Evolutionary conservation across 2,888 invertebrate species (phyloP).

Genomic region (Hypsopygia costalis): DNA sequence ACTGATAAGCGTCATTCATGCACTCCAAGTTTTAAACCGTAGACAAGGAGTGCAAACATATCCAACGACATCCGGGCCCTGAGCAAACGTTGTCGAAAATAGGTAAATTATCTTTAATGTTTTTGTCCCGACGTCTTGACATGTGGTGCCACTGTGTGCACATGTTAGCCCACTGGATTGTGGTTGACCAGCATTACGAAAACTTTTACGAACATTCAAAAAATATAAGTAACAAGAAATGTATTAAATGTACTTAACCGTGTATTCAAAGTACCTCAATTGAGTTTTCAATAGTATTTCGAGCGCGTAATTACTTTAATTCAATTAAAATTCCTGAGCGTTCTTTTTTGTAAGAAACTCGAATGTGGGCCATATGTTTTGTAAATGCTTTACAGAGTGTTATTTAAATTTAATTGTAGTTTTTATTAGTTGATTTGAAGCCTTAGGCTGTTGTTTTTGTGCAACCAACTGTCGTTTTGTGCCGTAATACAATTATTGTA

Average conservation of each 20-base stretch:
- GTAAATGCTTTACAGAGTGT: conserved; percentile 8
- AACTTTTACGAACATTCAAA: background rate
- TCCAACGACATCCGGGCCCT: conserved; percentile 59
- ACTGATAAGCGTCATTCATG: conserved; percentile 64
- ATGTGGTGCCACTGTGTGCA: conserved; percentile 43
- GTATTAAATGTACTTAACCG: conserved; percentile 19
- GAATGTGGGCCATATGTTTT: conserved; percentile 21
- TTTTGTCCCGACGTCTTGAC: conserved; percentile 36
- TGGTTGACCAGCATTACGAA: background rate
- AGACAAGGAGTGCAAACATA: conserved; percentile 61
- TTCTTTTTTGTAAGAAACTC: conserved; percentile 24
- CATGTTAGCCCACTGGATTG: conserved; percentile 24
- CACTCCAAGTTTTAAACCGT: conserved; percentile 28
- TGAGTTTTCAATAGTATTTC: conserved; percentile 32
- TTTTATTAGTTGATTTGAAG: conserved; percentile 4
- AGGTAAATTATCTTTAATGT: conserved; percentile 32
- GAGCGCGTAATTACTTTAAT: conserved; percentile 27
- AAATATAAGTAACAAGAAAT: conserved; percentile 2
- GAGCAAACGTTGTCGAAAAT: conserved; percentile 44
- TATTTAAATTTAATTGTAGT: conserved; percentile 7
- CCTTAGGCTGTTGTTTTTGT: conserved; percentile 35
- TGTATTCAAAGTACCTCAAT: conserved; percentile 19
- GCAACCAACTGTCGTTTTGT: conserved; percentile 38
- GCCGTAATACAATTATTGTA: conserved; percentile 32
- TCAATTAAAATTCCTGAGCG: conserved; percentile 28